phyloP scores from a whole-genome alignment of 2,113 vertebrate species.

The Oncorhynchus kisutch region DNA sequence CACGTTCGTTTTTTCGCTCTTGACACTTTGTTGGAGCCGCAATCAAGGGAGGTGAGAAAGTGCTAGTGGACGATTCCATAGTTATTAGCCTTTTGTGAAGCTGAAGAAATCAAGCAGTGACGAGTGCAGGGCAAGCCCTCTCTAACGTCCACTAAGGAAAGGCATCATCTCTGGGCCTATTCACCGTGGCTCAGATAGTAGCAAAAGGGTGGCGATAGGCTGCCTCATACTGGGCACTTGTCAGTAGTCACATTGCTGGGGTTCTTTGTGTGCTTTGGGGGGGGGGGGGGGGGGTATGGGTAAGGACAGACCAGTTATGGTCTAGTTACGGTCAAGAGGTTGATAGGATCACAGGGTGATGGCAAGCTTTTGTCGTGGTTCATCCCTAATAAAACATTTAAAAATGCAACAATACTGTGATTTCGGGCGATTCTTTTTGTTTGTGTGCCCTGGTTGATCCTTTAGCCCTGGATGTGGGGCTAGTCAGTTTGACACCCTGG shows the following conservation, averaged over 20 bases:
- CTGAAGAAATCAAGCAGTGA: neutral
- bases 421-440: no score
- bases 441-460: no score
- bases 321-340: no score
- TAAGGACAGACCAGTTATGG: no score
- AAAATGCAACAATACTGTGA: no score
- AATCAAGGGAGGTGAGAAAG: neutral
- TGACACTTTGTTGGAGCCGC: slow-evolving; percentile 25
- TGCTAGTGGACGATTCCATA: neutral
- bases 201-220: neutral
- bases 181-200: neutral
- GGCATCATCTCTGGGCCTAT: neutral
- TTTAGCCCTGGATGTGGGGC: no score
- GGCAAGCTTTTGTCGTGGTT: no score
- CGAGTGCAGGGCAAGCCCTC: neutral
- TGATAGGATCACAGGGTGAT: no score
- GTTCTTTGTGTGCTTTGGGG: neutral
- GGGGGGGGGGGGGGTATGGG: no score
- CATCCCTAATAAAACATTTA: no score
- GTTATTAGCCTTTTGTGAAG: slow-evolving; percentile 12
- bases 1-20: neutral
- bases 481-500: no score
- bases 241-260: neutral
- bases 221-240: neutral
- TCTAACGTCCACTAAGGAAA: neutral